phyloP scores from a whole-genome alignment of 2,888 invertebrate genomes.

The Anticlea derivata region DNA sequence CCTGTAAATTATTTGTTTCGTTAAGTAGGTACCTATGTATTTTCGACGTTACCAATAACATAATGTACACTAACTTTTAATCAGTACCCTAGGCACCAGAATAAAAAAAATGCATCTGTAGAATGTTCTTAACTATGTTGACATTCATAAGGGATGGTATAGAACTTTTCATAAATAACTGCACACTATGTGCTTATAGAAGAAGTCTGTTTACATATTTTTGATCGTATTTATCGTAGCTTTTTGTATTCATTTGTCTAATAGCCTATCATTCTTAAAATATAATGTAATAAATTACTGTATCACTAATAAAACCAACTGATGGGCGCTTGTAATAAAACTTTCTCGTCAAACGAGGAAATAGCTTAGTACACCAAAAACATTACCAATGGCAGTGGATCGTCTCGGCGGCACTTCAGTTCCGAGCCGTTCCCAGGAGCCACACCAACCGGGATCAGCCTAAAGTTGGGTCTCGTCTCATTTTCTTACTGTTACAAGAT shows the following conservation, averaged over 20 bases:
- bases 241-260: constrained; percentile 2
- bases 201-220: constrained; percentile 3
- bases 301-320: background rate
- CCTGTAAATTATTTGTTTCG: too few relatives aligned
- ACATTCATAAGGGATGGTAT: background rate
- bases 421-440: too few relatives aligned
- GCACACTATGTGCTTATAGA: background rate
- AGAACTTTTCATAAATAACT: constrained; percentile 6
- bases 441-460: too few relatives aligned
- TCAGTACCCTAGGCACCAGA: too few relatives aligned
- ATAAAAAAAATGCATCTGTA: constrained; percentile 5
- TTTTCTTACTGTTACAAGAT: too few relatives aligned
- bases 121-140: constrained; percentile 3
- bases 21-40: too few relatives aligned
- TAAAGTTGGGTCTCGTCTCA: too few relatives aligned
- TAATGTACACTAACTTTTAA: background rate
- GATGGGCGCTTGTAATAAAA: background rate
- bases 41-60: too few relatives aligned
- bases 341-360: constrained; percentile 2
- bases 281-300: background rate
- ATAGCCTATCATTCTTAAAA: background rate
- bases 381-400: too few relatives aligned
- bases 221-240: constrained; percentile 1
- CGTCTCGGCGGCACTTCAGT: too few relatives aligned
- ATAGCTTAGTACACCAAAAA: background rate